Percentiles rank a stretch among this genome's conserved stretches.
phyloP scores from a whole-genome alignment of 2,888 invertebrate genomes.

The Drosophila paracracens region DNA sequence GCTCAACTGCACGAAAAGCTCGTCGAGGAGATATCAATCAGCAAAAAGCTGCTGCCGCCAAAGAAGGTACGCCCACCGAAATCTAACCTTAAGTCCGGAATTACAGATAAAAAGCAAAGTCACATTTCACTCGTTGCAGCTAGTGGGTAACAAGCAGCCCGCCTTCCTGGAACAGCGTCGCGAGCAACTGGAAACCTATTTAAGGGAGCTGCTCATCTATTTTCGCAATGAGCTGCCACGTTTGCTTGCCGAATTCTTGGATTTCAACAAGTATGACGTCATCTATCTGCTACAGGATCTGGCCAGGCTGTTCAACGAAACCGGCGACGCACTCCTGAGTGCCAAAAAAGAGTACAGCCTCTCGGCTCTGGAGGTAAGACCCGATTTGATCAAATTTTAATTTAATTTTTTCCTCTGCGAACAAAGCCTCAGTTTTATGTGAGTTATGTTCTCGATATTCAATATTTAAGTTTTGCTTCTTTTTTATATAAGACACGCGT shows the following conservation, averaged over 20 bases:
- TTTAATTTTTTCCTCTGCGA: not conserved
- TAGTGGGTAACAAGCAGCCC: slow-evolving; percentile 92
- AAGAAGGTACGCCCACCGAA: slow-evolving; percentile 88
- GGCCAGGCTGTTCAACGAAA: slow-evolving; percentile 91
- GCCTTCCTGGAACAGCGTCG: slow-evolving; percentile 94
- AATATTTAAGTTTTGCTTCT: slow-evolving; percentile 1
- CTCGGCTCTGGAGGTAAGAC: slow-evolving; percentile 90
- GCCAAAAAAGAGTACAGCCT: slow-evolving; percentile 88
- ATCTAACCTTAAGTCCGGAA: not conserved
- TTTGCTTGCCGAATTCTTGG: slow-evolving; percentile 92
- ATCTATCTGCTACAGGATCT: slow-evolving; percentile 92
- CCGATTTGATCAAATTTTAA: not conserved
- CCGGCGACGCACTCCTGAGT: slow-evolving; percentile 89
- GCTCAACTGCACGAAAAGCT: slow-evolving; percentile 93
- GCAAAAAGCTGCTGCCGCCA: slow-evolving; percentile 94
- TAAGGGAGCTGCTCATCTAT: slow-evolving; percentile 91
- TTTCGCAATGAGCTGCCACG: slow-evolving; percentile 92
- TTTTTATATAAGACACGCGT: not conserved
- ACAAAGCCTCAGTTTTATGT: slow-evolving; percentile 5
- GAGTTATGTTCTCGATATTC: slow-evolving; percentile 13
- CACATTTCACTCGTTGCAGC: slow-evolving; percentile 31
- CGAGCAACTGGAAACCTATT: slow-evolving; percentile 92
- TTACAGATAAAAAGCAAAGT: not conserved
- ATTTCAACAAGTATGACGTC: slow-evolving; percentile 95
- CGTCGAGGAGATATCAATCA: slow-evolving; percentile 91